These are phyloP conservation scores for Agelaius phoeniceus DNA, from an alignment of 2,113 vertebrate genomes.

Conservation along the genomic window DNA sequence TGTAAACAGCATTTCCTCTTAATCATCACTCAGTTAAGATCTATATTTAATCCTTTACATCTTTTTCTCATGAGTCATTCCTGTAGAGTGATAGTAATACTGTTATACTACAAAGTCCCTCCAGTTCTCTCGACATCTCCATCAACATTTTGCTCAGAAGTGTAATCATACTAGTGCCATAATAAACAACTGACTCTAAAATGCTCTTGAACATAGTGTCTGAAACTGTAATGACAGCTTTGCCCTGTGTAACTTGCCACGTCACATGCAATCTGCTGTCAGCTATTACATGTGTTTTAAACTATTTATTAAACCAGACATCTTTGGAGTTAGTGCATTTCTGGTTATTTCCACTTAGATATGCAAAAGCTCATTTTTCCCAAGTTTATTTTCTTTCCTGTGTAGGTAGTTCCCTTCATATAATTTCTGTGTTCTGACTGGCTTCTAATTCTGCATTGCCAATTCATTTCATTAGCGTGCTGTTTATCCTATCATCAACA, in stretches of 20 bases:
- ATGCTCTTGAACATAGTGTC: neutral
- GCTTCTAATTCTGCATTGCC: neutral
- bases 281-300: neutral
- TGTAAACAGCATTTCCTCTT: neutral
- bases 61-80: neutral
- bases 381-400: neutral
- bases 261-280: neutral
- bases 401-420: neutral
- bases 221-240: neutral
- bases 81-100: neutral
- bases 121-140: neutral
- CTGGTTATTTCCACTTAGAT: neutral
- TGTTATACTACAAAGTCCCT: neutral
- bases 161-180: neutral
- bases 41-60: neutral
- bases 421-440: neutral
- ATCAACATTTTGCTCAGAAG: neutral
- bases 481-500: neutral
- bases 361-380: neutral
- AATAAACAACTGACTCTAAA: neutral
- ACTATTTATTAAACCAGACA: neutral
- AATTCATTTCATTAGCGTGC: neutral
- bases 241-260: neutral
- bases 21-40: neutral
- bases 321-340: neutral